Conservation (phyloP, 2,113 vertebrate genomes). For the Anarrhichthys ocellatus region DNA sequence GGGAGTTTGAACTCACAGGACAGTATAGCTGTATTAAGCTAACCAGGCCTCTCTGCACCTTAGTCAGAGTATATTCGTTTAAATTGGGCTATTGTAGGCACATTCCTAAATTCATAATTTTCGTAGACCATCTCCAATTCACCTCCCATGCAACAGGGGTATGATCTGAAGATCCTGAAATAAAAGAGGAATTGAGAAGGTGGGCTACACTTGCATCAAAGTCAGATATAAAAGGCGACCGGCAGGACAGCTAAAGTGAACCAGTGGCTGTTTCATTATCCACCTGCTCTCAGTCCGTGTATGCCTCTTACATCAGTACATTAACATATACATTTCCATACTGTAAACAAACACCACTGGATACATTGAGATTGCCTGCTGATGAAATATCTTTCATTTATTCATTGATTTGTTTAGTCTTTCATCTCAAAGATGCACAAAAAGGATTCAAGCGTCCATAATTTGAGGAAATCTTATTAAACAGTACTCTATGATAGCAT, state of each 20-base stretch:
- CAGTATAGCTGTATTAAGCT: too few species aligned
- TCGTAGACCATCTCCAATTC: too few species aligned
- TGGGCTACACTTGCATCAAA: neutral
- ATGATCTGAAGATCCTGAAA: too few species aligned
- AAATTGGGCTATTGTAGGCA: too few species aligned
- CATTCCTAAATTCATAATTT: too few species aligned
- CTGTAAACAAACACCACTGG: neutral
- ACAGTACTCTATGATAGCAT: neutral
- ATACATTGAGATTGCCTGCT: neutral
- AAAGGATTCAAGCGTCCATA: neutral
- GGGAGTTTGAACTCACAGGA: too few species aligned
- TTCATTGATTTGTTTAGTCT: neutral
- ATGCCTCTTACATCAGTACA: constrained; percentile 6
- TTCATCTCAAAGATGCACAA: constrained; percentile 1
- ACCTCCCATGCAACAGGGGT: too few species aligned
- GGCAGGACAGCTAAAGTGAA: neutral
- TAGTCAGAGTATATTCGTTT: too few species aligned
- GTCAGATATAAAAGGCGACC: neutral
- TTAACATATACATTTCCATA: constrained; percentile 2
- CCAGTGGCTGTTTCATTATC: neutral
- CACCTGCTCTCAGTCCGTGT: neutral
- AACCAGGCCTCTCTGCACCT: too few species aligned
- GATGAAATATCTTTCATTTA: neutral
- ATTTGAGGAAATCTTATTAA: neutral
- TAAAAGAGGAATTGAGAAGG: too few species aligned